A percentile compares a stretch with the other conserved stretches of the same genome.
Conservation (phyloP, 1,140 invertebrate species). For the Cylas formicarius region DNA sequence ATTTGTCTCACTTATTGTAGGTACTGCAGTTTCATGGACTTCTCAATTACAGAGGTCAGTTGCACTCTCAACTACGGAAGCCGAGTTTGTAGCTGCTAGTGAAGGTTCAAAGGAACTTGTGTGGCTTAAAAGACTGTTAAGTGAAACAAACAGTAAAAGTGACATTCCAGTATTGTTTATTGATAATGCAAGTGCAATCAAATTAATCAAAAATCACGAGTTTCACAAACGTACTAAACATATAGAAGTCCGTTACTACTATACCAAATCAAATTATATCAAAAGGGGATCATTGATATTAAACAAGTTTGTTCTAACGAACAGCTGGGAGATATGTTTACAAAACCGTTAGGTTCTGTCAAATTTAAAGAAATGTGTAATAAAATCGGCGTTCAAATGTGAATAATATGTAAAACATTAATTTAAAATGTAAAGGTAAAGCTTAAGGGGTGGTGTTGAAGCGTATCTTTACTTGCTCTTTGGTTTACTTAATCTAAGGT, state of each 20-base stretch:
- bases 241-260: constrained; percentile 28
- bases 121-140: constrained; percentile 31
- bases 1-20: constrained; percentile 28
- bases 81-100: constrained; percentile 35
- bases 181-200: constrained; percentile 32
- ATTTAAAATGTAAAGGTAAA: too few species aligned
- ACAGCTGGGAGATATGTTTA: too few species aligned
- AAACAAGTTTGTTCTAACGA: too few species aligned
- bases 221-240: constrained; percentile 38
- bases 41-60: constrained; percentile 36
- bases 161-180: constrained; percentile 7
- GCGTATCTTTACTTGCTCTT: too few species aligned
- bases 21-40: constrained; percentile 36
- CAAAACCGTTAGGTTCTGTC: too few species aligned
- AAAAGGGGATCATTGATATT: too few species aligned
- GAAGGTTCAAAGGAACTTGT: constrained; percentile 33
- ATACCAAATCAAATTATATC: too few species aligned
- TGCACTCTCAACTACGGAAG: constrained; percentile 40
- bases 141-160: constrained; percentile 24
- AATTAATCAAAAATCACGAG: constrained; percentile 40
- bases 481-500: too few species aligned
- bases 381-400: too few species aligned
- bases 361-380: too few species aligned
- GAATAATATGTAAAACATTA: too few species aligned
- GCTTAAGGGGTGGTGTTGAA: too few species aligned